Percentiles rank a stretch among this genome's conserved stretches.
These are phyloP conservation scores for Heteropelma amictum DNA, from an alignment of 2,888 invertebrate species.

Conservation along the genomic window DNA sequence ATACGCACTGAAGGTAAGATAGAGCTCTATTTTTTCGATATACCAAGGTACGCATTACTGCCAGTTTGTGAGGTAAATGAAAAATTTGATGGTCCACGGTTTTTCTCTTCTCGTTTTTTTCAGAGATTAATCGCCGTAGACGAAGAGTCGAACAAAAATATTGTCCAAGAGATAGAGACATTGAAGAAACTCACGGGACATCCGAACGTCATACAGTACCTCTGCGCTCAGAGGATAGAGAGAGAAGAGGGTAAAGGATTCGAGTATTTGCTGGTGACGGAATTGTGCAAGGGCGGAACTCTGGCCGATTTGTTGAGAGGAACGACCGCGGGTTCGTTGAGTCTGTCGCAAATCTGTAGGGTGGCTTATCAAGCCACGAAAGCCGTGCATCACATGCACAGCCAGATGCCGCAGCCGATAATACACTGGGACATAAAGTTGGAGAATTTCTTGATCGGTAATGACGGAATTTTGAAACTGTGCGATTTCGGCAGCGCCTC, in stretches of 20 bases:
- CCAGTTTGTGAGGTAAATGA: slow-evolving; percentile 4
- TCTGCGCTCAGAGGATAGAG: slow-evolving; percentile 83
- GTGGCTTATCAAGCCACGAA: slow-evolving; percentile 95
- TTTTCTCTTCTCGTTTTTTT: background rate
- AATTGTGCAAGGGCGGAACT: slow-evolving; percentile 90
- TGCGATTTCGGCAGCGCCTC: slow-evolving; percentile 99
- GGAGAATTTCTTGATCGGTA: slow-evolving; percentile 95
- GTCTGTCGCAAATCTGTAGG: slow-evolving; percentile 85
- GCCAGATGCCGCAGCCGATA: slow-evolving; percentile 90
- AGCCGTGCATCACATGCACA: slow-evolving; percentile 96
- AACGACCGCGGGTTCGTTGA: slow-evolving; percentile 78
- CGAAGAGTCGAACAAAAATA: slow-evolving; percentile 88
- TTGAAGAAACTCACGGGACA: slow-evolving; percentile 95
- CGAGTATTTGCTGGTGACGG: slow-evolving; percentile 95
- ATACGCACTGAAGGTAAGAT: slow-evolving; percentile 91
- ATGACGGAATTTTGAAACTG: slow-evolving; percentile 91
- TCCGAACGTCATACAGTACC: slow-evolving; percentile 93
- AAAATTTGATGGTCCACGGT: background rate
- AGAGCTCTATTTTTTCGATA: slow-evolving; percentile 70
- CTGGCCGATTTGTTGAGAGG: slow-evolving; percentile 72
- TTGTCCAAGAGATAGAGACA: slow-evolving; percentile 90
- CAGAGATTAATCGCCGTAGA: slow-evolving; percentile 89
- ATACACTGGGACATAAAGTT: slow-evolving; percentile 97
- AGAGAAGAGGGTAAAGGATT: slow-evolving; percentile 70
- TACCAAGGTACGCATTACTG: slow-evolving; percentile 80